Evolutionary conservation across 2,797 vertebrate genomes (phyloP), one percentile per base, ranked within the genome.

Genomic region (Mormyrus hasselquistii): DNA sequence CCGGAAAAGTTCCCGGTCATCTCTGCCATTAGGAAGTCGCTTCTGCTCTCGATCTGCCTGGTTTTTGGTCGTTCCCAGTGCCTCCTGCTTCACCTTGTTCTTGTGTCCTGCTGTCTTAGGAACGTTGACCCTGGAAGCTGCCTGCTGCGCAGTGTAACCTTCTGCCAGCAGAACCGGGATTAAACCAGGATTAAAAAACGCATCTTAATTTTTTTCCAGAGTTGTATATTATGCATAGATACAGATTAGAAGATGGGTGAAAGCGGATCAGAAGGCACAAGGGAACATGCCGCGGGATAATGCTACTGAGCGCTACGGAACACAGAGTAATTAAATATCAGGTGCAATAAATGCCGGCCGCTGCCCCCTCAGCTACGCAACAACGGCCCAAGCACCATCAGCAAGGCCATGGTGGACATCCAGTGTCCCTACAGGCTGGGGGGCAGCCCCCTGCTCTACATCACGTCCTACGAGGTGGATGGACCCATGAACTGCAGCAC

Each of bases 401-500:
- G 98, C 89, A 99, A 98, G 91, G 97, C 98, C 6, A 93, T 97
- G 88, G 92, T 99, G 89, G 95, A 95, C 25, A 95, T 99, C 19
- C 92, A 97, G 38, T 98, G 97, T 97, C 97, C 98, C 0, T 96
- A 98, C 92, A 96, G 93, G 57, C 97, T 94, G 0, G 96, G 94
- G 88, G 98, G 98, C 73, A 94, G 95, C 83, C 97, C 97, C 0
- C 92, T 99, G 89, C 92, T 99, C 90, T 99, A 97, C 92, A 96
- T 98, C 91, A 96, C 95, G 73, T 95, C 95, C 83, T 97, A 95
- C 14, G 96, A 98, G 44, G 97, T 97, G 0, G 98, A 99, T 8
- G 98, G 98, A 1, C 97, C 97, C 34, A 98, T 99, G 97, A 98
- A 97, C 94, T 99, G 98, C 92, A 97, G 96, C 91, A 96, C 96